phyloP scores from a whole-genome alignment of 2,888 invertebrate species.

The Molorchus minor region DNA sequence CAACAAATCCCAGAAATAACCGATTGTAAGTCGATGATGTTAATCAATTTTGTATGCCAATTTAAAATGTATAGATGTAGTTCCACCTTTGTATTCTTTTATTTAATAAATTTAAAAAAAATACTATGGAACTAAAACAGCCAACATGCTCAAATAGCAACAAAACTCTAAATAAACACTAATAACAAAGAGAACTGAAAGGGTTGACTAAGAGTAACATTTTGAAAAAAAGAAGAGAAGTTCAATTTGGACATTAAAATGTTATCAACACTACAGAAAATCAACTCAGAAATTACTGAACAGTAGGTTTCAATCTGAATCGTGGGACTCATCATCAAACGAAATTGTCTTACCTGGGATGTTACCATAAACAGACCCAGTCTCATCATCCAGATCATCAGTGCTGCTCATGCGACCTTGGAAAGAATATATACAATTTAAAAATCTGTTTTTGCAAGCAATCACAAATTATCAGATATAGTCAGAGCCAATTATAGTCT shows the following conservation, averaged over 20 bases:
- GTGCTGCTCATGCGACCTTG: conserved; percentile 84
- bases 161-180: not conserved
- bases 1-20: no score
- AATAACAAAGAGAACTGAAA: conserved; percentile 10
- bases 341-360: conserved; percentile 71
- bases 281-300: not conserved
- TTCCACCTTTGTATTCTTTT: no score
- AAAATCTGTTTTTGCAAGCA: no score
- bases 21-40: no score
- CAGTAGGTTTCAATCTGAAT: conserved; percentile 56
- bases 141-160: no score
- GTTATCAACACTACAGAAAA: conserved; percentile 2
- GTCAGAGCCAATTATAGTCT: no score
- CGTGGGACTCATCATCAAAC: conserved; percentile 61
- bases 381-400: conserved; percentile 85
- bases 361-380: conserved; percentile 75
- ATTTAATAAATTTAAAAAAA: no score
- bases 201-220: conserved; percentile 33
- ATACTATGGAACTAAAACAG: no score
- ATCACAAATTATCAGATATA: no score
- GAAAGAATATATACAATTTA: conserved; percentile 24
- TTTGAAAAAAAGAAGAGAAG: conserved; percentile 21
- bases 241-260: no score
- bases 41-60: no score
- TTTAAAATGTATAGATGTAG: no score